Conservation (phyloP, 2,888 invertebrate species). For the Tetramorium bicarinatum region DNA sequence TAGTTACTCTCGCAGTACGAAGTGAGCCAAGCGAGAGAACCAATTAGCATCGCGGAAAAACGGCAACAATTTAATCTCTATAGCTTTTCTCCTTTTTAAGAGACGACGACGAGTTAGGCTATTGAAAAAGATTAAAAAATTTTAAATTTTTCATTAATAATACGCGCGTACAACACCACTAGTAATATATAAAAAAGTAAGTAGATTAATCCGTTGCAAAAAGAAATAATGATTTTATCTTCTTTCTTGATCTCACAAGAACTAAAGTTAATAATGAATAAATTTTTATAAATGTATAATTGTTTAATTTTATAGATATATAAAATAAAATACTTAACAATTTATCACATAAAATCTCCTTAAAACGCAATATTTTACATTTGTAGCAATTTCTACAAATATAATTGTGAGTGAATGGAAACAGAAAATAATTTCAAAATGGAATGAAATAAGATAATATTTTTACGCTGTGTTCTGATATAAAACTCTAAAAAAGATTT, state of each 20-base stretch:
- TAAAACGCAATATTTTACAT: not conserved
- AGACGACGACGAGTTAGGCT: too few relatives aligned
- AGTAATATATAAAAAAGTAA: not conserved
- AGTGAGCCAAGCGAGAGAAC: too few relatives aligned
- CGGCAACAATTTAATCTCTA: too few relatives aligned
- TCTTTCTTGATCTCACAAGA: not conserved
- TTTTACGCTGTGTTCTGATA: not conserved
- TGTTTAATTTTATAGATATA: not conserved
- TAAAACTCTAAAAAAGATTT: not conserved
- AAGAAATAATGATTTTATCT: not conserved
- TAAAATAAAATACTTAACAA: not conserved
- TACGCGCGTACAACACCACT: too few relatives aligned
- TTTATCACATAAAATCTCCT: not conserved
- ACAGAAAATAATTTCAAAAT: not conserved
- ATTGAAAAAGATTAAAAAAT: too few relatives aligned
- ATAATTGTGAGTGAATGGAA: not conserved
- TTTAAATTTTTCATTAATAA: too few relatives aligned
- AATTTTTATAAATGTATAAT: not conserved
- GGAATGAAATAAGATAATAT: not conserved
- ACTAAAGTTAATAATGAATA: not conserved
- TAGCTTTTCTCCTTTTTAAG: too few relatives aligned
- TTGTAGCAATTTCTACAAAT: not conserved
- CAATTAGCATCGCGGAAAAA: too few relatives aligned
- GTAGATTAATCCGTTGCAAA: not conserved
- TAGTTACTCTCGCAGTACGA: too few relatives aligned